phyloP scores from a whole-genome alignment of 2,888 invertebrate genomes.

The Lasioglossum marginatum region DNA sequence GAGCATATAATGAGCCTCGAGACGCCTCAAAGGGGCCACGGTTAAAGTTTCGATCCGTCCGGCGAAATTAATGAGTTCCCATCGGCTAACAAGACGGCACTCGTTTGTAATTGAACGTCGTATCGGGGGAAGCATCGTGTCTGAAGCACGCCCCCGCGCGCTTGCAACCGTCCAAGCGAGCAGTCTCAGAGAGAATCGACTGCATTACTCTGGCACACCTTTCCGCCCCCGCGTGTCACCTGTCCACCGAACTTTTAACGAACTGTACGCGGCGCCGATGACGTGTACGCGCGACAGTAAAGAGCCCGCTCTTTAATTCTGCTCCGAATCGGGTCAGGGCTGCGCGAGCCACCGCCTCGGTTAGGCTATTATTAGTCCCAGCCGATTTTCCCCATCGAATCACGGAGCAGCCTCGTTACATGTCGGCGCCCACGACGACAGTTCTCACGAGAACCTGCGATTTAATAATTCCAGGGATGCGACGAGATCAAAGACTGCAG shows the following conservation, averaged over 20 bases:
- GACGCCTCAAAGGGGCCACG: constrained; percentile 59
- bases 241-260: neutral
- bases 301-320: constrained; percentile 9
- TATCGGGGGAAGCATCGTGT: constrained; percentile 40
- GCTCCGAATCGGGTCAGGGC: constrained; percentile 2
- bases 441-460: neutral
- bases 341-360: constrained; percentile 8
- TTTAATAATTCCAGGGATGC: neutral
- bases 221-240: neutral
- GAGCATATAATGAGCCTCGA: constrained; percentile 66
- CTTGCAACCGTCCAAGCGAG: constrained; percentile 14
- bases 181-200: constrained; percentile 7
- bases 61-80: constrained; percentile 64
- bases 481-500: neutral
- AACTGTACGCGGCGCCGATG: neutral
- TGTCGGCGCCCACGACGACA: neutral
- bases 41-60: constrained; percentile 56
- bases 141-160: constrained; percentile 39
- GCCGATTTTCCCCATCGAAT: neutral
- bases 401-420: neutral
- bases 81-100: constrained; percentile 63
- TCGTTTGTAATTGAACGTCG: constrained; percentile 60
- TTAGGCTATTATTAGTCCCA: neutral
- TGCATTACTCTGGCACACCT: neutral
- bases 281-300: constrained; percentile 8